Percentiles rank a stretch among this genome's conserved stretches.
phyloP scores from a whole-genome alignment of 1,140 invertebrate species.

The Elymnias hypermnestra region DNA sequence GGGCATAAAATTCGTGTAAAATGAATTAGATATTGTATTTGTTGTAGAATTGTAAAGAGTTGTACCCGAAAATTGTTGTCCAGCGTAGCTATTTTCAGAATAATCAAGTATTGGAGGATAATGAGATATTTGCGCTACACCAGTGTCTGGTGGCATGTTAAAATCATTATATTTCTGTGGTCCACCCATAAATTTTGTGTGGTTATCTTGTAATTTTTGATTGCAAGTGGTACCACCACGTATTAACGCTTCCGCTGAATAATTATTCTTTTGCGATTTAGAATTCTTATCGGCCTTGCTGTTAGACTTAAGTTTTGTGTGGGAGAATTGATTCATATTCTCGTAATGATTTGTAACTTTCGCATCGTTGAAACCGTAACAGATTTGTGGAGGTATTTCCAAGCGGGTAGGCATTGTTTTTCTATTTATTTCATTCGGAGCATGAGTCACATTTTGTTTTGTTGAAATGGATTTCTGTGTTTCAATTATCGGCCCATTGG shows the following conservation, averaged over 20 bases:
- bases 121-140: constrained; percentile 65
- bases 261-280: constrained; percentile 64
- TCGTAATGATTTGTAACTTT: constrained; percentile 49
- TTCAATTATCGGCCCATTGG: constrained; percentile 41
- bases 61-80: constrained; percentile 62
- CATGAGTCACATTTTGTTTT: constrained; percentile 46
- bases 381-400: constrained; percentile 50
- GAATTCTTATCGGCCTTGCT: constrained; percentile 57
- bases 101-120: constrained; percentile 67
- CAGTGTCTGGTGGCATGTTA: constrained; percentile 46
- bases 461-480: constrained; percentile 31
- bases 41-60: constrained; percentile 62
- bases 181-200: constrained; percentile 42
- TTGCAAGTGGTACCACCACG: constrained; percentile 49
- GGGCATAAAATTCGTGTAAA: constrained; percentile 68
- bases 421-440: constrained; percentile 36
- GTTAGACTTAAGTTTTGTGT: constrained; percentile 46
- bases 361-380: constrained; percentile 54
- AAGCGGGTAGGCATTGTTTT: constrained; percentile 41
- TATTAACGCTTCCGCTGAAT: constrained; percentile 64
- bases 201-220: constrained; percentile 54
- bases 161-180: constrained; percentile 60
- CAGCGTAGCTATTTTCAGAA: constrained; percentile 53
- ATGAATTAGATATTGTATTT: constrained; percentile 67
- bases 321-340: constrained; percentile 43